Conservation (phyloP, 2,113 vertebrate species). For the Rhabdomys dilectus region DNA sequence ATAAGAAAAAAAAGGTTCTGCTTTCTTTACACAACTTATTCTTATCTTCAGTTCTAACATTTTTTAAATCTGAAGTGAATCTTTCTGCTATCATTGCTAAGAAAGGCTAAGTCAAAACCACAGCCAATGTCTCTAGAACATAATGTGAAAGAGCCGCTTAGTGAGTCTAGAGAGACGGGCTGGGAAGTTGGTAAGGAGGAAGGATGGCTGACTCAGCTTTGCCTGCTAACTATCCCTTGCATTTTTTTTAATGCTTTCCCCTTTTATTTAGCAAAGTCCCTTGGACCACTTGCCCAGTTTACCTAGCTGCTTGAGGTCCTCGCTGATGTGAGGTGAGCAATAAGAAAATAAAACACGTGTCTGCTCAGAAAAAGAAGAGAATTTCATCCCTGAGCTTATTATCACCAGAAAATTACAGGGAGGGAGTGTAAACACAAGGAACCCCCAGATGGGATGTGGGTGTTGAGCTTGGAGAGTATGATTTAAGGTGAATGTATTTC, state of each 20-base stretch:
- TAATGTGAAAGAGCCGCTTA: neutral
- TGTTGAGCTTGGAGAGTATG: accelerated
- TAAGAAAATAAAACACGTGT: neutral
- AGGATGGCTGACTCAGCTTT: neutral
- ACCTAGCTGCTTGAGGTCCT: neutral
- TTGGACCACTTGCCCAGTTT: neutral
- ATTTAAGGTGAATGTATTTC: neutral
- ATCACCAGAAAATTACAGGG: neutral
- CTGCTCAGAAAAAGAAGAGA: neutral
- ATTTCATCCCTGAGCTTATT: neutral
- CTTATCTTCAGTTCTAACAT: neutral
- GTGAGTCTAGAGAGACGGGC: neutral
- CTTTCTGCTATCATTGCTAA: neutral
- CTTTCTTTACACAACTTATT: neutral
- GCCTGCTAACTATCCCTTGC: neutral
- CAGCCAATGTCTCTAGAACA: neutral
- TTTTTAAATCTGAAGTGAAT: neutral
- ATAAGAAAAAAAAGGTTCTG: neutral
- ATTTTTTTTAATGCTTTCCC: neutral
- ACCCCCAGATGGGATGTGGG: neutral
- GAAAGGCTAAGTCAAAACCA: neutral
- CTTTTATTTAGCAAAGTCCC: neutral
- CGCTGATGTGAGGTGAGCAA: neutral
- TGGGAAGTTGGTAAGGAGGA: neutral
- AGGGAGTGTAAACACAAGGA: neutral